Evolutionary conservation across 1,140 invertebrate genomes (phyloP), one percentile per base, ranked within the genome.

Genomic region (Drosophila pruinosa): DNA sequence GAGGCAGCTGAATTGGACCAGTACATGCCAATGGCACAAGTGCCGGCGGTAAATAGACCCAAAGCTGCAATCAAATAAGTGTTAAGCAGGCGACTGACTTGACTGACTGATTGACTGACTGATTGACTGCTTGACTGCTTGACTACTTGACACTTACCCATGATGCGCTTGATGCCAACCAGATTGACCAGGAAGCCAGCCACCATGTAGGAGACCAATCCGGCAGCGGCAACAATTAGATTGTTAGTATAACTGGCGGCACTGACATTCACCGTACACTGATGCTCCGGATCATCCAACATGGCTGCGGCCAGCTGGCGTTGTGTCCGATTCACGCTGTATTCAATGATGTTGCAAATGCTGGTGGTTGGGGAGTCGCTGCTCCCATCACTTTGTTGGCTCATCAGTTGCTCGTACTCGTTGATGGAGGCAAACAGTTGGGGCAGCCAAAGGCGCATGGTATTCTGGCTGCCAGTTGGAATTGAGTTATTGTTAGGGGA

Each of bases 391-490:
- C 7, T 4, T 10, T 58, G 14, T 14, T 15, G 14, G n/a, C 7
- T 48, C 12, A 53, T 39, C 43, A 78, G 21, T 4, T 59, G 52
- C 26, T 88, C 78, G 19, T 69, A 89, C 69, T 92, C 69, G 76
- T 90, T 91, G 17, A 93, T 90, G 15, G 92, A 92, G 28, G 93
- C 88, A 69, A 94, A 94, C 0, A 94, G 78, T 59, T 93, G 93
- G 0, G 93, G 93, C 39, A 93, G 83, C 93, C 93, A 94, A 28
- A 89, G 48, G 1, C 82, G 89, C 65, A 90, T 90, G 4, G 82
- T 90, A 38, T 90, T 89, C 31, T 88, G 88, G 0, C 81, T 78
- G 47, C 10, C 22, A 41, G 34, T 58, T 58, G 2, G 19, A 70
- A 15, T 15, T 52, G 19, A 28, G 14, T 61, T 50, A 31, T 12